Evolutionary conservation across 2,797 vertebrate genomes (phyloP), one percentile per base, ranked within the genome.

Genomic region (Danio choprae): DNA sequence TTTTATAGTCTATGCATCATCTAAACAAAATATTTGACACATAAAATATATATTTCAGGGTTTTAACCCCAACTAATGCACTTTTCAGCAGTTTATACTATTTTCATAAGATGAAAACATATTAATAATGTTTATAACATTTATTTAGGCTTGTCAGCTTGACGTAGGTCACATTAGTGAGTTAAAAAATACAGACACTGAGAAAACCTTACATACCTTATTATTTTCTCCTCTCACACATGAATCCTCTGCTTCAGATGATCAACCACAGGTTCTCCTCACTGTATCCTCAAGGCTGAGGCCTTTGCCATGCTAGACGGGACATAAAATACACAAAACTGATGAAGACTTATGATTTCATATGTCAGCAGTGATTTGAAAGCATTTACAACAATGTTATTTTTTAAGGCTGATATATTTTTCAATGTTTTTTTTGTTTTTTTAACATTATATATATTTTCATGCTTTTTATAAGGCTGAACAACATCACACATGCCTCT

Each of bases 261-360:
- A 60, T 70, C 18, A 51, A 46, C 58, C 58, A 15, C 44, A 18
- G 40, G 67, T 46, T 29, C 10, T 44, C 50, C 15, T 56, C 11
- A 64, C 3, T 18, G 63, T 16, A 59, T 18, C 74, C 59, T 81
- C 44, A 75, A 13, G 12, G 3, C 65, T 41, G 64, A 22, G 65
- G 43, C 55, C 43, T 69, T 59, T 58, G n/a, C 13, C 9, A 77
- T 0, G 10, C 63, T 58, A 68, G 41, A 60, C 4, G 6, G 12
- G 18, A 8, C 58, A 38, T n/a, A 15, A 59, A 60, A 51, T 41
- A 71, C 41, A 81, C 70, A 74, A 59, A 69, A 59, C 11, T 70
- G 3, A 59, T 15, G 46, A 63, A 56, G 16, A 15, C 59, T 38
- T 68, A 48, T 68, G 53, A 16, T 68, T 68, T 68, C 8, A 68